Percentiles rank a stretch among this genome's conserved stretches.
Conservation (phyloP, 2,797 vertebrate species). For the Cryptoblepharus egeriae region DNA sequence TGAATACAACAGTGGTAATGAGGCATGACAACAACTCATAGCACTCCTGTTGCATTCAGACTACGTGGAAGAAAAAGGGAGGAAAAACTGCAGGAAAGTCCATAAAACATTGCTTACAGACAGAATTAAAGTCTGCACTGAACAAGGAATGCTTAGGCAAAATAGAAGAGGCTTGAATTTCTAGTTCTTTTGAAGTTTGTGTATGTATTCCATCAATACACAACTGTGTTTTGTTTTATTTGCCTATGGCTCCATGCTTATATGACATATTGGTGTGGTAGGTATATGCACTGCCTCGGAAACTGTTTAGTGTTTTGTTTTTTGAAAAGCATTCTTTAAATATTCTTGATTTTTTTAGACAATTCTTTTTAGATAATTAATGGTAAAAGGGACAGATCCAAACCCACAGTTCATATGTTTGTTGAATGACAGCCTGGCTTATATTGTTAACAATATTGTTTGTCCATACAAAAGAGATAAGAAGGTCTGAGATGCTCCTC, state of each 20-base stretch:
- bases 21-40: conserved; percentile 10
- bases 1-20: conserved; percentile 24
- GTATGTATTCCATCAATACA: not conserved
- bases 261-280: not conserved
- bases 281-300: not conserved
- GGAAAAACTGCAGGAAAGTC: not conserved
- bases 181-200: not conserved
- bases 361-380: not conserved
- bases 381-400: not conserved
- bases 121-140: not conserved
- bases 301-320: too few species aligned
- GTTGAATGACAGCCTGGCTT: not conserved
- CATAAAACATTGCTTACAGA: not conserved
- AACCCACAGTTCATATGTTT: not conserved
- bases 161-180: not conserved
- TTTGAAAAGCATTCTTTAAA: too few species aligned
- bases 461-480: not conserved
- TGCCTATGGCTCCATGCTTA: not conserved
- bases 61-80: not conserved
- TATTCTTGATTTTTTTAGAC: not conserved
- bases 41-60: not conserved
- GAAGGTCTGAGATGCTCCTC: not conserved
- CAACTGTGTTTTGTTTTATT: not conserved
- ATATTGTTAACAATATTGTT: not conserved
- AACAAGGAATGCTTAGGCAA: too few species aligned